Base-by-base conservation (phyloP, 2,888 invertebrate genomes). In the Euplexia lucipara region DNA sequence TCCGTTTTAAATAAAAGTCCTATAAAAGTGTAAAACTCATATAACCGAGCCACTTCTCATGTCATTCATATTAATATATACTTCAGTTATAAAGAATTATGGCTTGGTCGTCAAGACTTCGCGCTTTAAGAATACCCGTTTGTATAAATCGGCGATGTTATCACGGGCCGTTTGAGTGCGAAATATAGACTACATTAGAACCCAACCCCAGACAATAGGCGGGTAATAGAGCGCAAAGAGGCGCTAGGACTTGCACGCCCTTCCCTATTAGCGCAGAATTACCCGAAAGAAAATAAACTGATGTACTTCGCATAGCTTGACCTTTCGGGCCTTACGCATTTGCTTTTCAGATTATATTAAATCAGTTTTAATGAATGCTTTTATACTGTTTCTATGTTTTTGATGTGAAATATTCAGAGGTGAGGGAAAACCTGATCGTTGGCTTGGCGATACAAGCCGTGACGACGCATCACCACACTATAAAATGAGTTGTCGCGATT, bases 151-250 rank as follows among this genome's bases (percentile, higher is more conserved):
- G 49, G 52, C 44, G 41, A 57, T 69, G 41, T 61, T 67, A 71
- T 70, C 71, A 71, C 54, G 68, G 58, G 57, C 72, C 75, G 75
- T 82, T 82, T 70, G 62, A 68, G 59, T 44, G 54, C 57, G 61
- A 60, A 74, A 69, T 81, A 74, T 70, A 61, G 52, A 59, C 53
- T 67, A 64, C 61, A 75, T 74, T 79, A 64, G 71, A 61, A 49
- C 57, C 49, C 56, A 58, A 66, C 34, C 39, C 47, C 64, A 68
- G 74, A 75, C 71, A 78, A 81, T 73, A 69, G 53, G 34, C 18
- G 62, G 52, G 70, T 74, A 78, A 83, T 79, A 72, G 70, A 72
- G 78, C 70, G 70, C 58, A 73, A 59, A 42, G 41, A 57, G 49
- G 48, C 49, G 30, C 61, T 53, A 49, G 45, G 45, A 30, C 60